Evolutionary conservation across 2,797 vertebrate species (phyloP), one percentile per base, ranked within the genome.

Genomic region (Neoniphon sammara): DNA sequence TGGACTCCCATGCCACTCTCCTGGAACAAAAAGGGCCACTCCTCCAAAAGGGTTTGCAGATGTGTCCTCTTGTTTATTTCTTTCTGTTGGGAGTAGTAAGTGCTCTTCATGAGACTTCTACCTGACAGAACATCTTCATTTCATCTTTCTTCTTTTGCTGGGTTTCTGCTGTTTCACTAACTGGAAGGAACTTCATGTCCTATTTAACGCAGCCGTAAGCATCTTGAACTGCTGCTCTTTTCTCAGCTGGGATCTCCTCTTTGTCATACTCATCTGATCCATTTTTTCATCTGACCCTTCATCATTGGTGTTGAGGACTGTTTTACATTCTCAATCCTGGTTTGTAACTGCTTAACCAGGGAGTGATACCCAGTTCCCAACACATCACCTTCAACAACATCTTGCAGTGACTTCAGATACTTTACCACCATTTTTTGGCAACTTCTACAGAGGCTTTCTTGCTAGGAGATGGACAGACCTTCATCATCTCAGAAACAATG

Each of bases 1-100:
- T 86, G 60, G 23, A 81, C 73, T 7, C 0, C 14, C 72, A 87
- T 86, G 5, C 77, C 73, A 71, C 71, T 62, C 20, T 86, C 85
- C 10, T 17, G 15, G 18, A 87, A 84, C 55, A 20, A 80, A 81
- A 75, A 80, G n/a, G 77, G 74, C 80, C 78, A 86, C 1, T 87
- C 83, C 20, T 85, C 31, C 3, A 34, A 23, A 11, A 85, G 58
- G 4, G 0, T 2, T 31, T 78, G 20, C 5, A 80, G 10, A 18
- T 65, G 47, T 69, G 56, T 73, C 21, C 80, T 78, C 2, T 62
- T 34, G 65, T 84, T 84, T 30, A 79, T 52, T 0, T 67, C 62
- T 66, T 78, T 85, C 27, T 31, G 39, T 27, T 85, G 75, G 1
- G 72, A 56, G 50, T 74, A 85, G 60, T 60, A 87, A 2, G 77